Percentiles rank a stretch among this genome's conserved stretches.
phyloP scores from a whole-genome alignment of 1,140 invertebrate genomes.

The Cataglyphis hispanica region DNA sequence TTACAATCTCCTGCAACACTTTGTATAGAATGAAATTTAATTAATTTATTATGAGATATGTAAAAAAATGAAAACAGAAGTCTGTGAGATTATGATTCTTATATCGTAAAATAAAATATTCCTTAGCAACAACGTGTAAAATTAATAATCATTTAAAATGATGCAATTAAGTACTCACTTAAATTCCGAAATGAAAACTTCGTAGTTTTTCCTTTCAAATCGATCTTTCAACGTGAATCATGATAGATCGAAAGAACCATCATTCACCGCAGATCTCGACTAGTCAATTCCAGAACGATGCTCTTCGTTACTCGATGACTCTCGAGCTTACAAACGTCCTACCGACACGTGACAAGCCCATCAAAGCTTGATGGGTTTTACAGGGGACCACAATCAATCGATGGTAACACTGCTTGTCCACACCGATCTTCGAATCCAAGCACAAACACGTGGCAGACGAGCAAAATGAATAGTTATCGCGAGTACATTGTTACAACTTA shows the following conservation, averaged over 20 bases:
- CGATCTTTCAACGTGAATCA: slow-evolving; percentile 20
- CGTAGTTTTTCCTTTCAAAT: slow-evolving; percentile 1
- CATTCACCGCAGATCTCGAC: slow-evolving; percentile 41
- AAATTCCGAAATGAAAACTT: slow-evolving; percentile 1
- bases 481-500: not conserved
- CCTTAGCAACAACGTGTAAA: not conserved
- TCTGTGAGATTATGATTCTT: not conserved
- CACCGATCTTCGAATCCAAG: slow-evolving; percentile 34
- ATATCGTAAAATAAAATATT: not conserved
- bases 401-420: slow-evolving; percentile 51
- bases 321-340: slow-evolving; percentile 50
- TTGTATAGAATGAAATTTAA: not conserved
- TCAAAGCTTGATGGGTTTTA: slow-evolving; percentile 61
- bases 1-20: not conserved
- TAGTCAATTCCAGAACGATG: slow-evolving; percentile 52
- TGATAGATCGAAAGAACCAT: slow-evolving; percentile 57
- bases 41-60: slow-evolving; percentile 21
- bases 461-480: slow-evolving; percentile 45
- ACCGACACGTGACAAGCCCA: slow-evolving; percentile 61
- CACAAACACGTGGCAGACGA: slow-evolving; percentile 45
- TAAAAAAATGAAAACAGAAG: too few species aligned
- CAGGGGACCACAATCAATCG: slow-evolving; percentile 63
- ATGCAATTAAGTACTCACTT: slow-evolving; percentile 6
- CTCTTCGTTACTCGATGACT: slow-evolving; percentile 56
- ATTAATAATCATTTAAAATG: not conserved